These are phyloP conservation scores for Rhyacophila brunnea DNA, from an alignment of 1,140 invertebrate species.

Conservation along the genomic window DNA sequence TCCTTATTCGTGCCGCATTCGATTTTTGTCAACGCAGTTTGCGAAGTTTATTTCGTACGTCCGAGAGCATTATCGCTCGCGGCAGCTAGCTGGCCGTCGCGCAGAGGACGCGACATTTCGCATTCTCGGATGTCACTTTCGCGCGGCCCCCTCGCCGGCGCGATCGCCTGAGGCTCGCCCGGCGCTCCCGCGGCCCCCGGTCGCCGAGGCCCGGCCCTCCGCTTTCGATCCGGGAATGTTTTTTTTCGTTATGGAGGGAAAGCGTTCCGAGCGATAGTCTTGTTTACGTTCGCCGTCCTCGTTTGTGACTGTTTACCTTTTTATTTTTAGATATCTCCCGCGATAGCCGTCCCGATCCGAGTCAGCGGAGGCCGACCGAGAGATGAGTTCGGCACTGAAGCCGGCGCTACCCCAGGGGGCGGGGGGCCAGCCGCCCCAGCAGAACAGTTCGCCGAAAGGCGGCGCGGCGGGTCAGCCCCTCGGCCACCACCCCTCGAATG, in stretches of 20 bases:
- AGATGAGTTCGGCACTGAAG: slow-evolving; percentile 59
- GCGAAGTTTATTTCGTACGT: slow-evolving; percentile 22
- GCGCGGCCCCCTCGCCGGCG: neutral
- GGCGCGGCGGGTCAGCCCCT: slow-evolving; percentile 32
- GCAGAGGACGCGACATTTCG: neutral
- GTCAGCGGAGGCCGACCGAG: slow-evolving; percentile 1
- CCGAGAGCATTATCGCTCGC: slow-evolving; percentile 24
- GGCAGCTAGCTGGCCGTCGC: slow-evolving; percentile 10
- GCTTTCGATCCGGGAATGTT: neutral
- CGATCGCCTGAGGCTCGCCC: too few relatives aligned
- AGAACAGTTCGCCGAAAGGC: slow-evolving; percentile 18
- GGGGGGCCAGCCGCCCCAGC: slow-evolving; percentile 41
- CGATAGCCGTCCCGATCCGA: neutral
- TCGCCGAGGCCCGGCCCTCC: too few relatives aligned
- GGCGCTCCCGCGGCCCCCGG: too few relatives aligned
- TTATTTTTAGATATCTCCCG: neutral
- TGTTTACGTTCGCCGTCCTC: slow-evolving; percentile 22
- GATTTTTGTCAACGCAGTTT: slow-evolving; percentile 1
- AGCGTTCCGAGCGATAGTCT: slow-evolving; percentile 12
- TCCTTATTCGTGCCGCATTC: neutral
- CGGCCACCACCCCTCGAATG: slow-evolving; percentile 20
- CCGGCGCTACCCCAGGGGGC: slow-evolving; percentile 52
- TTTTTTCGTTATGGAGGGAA: slow-evolving; percentile 32
- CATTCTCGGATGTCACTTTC: neutral
- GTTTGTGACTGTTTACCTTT: slow-evolving; percentile 9